Percentiles rank a stretch among this genome's conserved stretches.
These are phyloP conservation scores for Tricholauxania praeusta DNA, from an alignment of 2,888 invertebrate genomes.

Conservation along the genomic window DNA sequence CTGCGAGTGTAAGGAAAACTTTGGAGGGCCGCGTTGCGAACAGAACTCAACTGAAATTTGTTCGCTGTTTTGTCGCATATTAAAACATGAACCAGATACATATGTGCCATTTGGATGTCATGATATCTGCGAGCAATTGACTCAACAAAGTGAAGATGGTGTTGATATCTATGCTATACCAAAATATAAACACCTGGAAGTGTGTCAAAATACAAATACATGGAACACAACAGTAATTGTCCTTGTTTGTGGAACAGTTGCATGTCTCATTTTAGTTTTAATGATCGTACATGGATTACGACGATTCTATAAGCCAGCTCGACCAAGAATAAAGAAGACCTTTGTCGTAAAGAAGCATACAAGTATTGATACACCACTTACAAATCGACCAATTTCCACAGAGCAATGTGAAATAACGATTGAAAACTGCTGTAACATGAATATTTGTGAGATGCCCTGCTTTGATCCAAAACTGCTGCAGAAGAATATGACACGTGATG, in stretches of 20 bases:
- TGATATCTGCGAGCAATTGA: constrained; percentile 57
- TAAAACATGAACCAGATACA: constrained; percentile 54
- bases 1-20: constrained; percentile 69
- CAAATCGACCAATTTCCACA: constrained; percentile 77
- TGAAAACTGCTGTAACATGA: constrained; percentile 94
- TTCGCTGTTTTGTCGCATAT: constrained; percentile 55
- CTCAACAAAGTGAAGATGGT: constrained; percentile 44
- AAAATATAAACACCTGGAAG: constrained; percentile 50
- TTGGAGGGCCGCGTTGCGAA: constrained; percentile 70
- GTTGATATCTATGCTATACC: constrained; percentile 52
- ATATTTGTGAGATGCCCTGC: constrained; percentile 92
- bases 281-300: constrained; percentile 62
- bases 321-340: constrained; percentile 79
- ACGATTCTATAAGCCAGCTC: constrained; percentile 63
- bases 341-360: constrained; percentile 81
- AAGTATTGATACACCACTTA: constrained; percentile 74
- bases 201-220: constrained; percentile 50
- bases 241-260: constrained; percentile 54
- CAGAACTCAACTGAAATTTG: constrained; percentile 63
- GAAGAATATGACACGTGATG: constrained; percentile 58
- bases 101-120: constrained; percentile 57
- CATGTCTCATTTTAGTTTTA: constrained; percentile 55
- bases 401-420: constrained; percentile 87
- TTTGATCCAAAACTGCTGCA: constrained; percentile 77
- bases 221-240: constrained; percentile 58